Evolutionary conservation across 2,888 invertebrate species (phyloP), one percentile per base, ranked within the genome.

Genomic region (Hypena proboscidalis): DNA sequence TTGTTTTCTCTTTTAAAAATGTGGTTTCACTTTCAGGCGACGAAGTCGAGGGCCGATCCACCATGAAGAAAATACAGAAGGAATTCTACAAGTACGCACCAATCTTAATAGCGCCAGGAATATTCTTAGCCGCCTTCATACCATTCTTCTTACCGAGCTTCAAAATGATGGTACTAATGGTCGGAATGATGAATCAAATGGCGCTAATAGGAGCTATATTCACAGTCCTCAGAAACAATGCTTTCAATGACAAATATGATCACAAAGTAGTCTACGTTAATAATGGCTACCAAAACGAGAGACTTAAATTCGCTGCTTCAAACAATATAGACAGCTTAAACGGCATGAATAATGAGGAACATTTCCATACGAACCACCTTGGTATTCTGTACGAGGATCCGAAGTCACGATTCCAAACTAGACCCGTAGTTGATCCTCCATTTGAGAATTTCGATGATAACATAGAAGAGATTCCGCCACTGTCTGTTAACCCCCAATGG

Each of bases 91-190:
- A 76, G 20, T 67, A 89, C 5, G 77, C 93, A 26, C 94, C 94
- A 0, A 84, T 92, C 17, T 63, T 94, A 34, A 66, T 94, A 10
- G 72, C 94, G 49, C 95, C 95, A 0, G 93, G 93, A 0, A 86
- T 95, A 2, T 70, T 94, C 0, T 89, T 95, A 88, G 93, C 94
- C 0, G 94, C 94, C 6, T 80, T 95, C 30, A 74, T 95, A 67
- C 95, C 95, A 0, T 95, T 95, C 74, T 74, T 94, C 9, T 74
- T 95, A 65, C 95, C 95, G 0, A 93, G 93, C 0, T 69, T 95
- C 8, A 94, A 94, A 71, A 91, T 95, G 91, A 92, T 93, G 73
- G 93, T 93, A 0, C 80, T 94, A 17, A 86, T 91, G 30, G 92
- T 92, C 0, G 92, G 92, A 0, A 86, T 94, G 74, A 79, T 95